A percentile compares a stretch with the other conserved stretches of the same genome.
Conservation (phyloP, 2,113 vertebrate species). For the Microcebus tavaratra region DNA sequence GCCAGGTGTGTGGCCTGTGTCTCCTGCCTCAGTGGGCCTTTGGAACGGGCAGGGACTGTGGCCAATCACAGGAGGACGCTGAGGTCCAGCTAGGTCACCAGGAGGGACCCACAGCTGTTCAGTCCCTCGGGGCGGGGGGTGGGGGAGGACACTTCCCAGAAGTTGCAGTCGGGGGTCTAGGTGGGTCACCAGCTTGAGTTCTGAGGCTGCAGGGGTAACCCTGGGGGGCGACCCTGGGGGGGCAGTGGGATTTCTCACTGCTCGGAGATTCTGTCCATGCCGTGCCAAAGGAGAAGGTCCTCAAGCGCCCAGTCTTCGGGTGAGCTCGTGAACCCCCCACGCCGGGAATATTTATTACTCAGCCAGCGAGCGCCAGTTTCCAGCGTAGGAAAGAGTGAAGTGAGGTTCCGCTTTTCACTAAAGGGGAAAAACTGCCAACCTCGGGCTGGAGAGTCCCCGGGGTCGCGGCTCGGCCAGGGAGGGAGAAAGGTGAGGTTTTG, state of each 20-base stretch:
- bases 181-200: not conserved
- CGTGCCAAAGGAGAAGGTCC: fast-evolving
- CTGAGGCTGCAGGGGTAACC: not conserved
- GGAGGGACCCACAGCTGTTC: fast-evolving
- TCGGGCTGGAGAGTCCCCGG: not conserved
- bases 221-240: no score
- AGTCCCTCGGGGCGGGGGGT: fast-evolving
- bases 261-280: not conserved
- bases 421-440: no score
- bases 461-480: not conserved
- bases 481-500: fast-evolving
- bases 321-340: not conserved
- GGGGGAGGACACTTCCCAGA: not conserved
- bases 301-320: fast-evolving
- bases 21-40: no score
- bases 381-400: not conserved
- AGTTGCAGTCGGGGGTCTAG: fast-evolving
- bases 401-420: not conserved
- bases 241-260: not conserved
- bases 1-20: fast-evolving
- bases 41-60: fast-evolving
- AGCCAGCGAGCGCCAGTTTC: not conserved
- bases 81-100: not conserved
- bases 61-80: fast-evolving
- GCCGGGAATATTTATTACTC: fast-evolving